Conservation (phyloP, 2,797 vertebrate species). For the Lepus townsendii region DNA sequence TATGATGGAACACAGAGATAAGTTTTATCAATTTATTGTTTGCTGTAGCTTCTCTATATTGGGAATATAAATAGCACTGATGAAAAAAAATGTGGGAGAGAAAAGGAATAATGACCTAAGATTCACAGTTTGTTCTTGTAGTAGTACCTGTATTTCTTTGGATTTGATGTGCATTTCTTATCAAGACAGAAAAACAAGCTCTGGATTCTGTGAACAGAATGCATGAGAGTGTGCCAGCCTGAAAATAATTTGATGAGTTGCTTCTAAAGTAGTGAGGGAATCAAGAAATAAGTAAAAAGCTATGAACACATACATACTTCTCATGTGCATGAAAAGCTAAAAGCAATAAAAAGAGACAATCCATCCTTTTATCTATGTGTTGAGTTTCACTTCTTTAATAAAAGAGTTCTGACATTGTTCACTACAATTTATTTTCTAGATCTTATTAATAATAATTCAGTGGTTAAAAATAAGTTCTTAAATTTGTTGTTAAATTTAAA, state of each 20-base stretch:
- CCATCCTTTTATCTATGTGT: background rate
- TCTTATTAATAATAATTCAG: background rate
- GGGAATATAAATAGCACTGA: slow-evolving; percentile 58
- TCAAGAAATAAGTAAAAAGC: slow-evolving; percentile 67
- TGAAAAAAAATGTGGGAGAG: slow-evolving; percentile 55
- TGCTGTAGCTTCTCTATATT: slow-evolving; percentile 22
- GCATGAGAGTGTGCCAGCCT: slow-evolving; percentile 66
- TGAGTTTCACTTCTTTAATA: background rate
- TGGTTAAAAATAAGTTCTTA: background rate
- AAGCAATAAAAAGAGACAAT: slow-evolving; percentile 51
- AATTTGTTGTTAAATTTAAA: background rate
- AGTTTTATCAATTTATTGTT: slow-evolving; percentile 34
- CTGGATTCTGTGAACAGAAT: slow-evolving; percentile 72
- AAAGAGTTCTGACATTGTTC: background rate
- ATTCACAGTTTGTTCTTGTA: background rate
- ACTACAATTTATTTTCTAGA: background rate
- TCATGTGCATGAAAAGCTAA: slow-evolving; percentile 58
- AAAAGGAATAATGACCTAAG: slow-evolving; percentile 65
- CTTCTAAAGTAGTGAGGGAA: slow-evolving; percentile 45
- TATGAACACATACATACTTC: slow-evolving; percentile 24
- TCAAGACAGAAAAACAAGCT: slow-evolving; percentile 61
- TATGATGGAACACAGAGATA: background rate
- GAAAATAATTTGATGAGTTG: slow-evolving; percentile 79
- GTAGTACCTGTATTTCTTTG: slow-evolving; percentile 46
- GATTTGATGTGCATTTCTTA: slow-evolving; percentile 54